Percentiles rank a stretch among this genome's conserved stretches.
phyloP scores from a whole-genome alignment of 1,140 invertebrate species.

The Trinorchestia longiramus region DNA sequence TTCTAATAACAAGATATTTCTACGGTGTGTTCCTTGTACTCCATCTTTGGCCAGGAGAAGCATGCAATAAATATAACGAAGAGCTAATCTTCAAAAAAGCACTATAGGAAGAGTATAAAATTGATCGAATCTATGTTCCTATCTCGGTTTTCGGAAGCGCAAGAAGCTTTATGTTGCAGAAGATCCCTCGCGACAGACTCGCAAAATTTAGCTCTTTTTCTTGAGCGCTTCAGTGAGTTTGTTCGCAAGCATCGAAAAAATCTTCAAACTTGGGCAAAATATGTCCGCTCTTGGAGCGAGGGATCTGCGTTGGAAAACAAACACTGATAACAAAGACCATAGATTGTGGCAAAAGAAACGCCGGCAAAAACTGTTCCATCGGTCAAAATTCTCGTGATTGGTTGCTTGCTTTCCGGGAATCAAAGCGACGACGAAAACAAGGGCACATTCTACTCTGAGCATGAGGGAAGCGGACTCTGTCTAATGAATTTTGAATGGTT shows the following conservation, averaged over 20 bases:
- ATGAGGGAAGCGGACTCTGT: neutral
- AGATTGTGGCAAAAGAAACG: constrained; percentile 31
- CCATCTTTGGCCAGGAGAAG: neutral
- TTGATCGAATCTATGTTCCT: neutral
- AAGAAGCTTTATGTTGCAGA: constrained; percentile 8
- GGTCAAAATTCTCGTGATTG: neutral
- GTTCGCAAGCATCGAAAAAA: constrained; percentile 7
- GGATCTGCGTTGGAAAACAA: constrained; percentile 24
- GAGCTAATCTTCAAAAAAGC: neutral
- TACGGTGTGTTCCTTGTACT: neutral
- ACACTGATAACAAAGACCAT: constrained; percentile 38
- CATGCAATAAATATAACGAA: neutral
- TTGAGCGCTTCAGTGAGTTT: constrained; percentile 6
- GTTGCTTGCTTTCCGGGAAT: neutral
- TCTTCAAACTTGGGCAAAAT: constrained; percentile 8
- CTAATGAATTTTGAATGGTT: neutral
- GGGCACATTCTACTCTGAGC: neutral
- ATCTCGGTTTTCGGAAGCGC: neutral
- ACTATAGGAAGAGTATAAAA: neutral
- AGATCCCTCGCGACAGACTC: neutral
- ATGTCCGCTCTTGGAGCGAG: neutral
- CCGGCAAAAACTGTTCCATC: neutral
- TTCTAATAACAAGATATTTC: neutral
- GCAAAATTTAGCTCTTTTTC: constrained; percentile 1
- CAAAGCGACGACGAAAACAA: neutral